Conservation (phyloP, 2,113 vertebrate species). For the Dissostichus mawsoni region DNA sequence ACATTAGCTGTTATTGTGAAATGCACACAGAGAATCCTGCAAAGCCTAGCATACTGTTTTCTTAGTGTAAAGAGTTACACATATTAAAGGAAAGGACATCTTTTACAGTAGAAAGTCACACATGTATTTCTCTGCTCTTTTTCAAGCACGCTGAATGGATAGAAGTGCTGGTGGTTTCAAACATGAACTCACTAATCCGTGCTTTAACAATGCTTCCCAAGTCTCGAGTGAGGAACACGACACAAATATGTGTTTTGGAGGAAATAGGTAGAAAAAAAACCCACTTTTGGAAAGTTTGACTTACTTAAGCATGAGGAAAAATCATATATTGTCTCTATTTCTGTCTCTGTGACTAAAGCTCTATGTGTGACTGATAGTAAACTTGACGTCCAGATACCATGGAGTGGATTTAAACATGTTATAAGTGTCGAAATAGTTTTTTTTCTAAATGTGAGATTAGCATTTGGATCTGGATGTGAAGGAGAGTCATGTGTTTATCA, state of each 20-base stretch:
- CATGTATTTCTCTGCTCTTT: not conserved
- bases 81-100: not conserved
- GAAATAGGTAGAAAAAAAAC: too few relatives aligned
- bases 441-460: not conserved
- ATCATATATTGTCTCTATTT: too few relatives aligned
- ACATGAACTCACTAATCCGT: not conserved
- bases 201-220: not conserved
- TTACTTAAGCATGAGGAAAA: too few relatives aligned
- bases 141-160: not conserved
- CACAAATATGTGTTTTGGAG: too few relatives aligned
- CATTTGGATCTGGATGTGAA: not conserved
- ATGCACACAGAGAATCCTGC: not conserved
- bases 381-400: not conserved
- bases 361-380: not conserved
- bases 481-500: slow-evolving; percentile 33
- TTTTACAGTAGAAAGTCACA: not conserved
- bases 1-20: too few relatives aligned
- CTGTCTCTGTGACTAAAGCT: not conserved
- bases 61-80: too few relatives aligned
- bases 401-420: not conserved
- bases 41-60: too few relatives aligned
- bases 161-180: not conserved
- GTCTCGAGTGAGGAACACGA: not conserved
- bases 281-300: too few relatives aligned
- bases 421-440: not conserved